Conservation (phyloP, 2,113 vertebrate genomes). For the Tychaedon coryphoeus region DNA sequence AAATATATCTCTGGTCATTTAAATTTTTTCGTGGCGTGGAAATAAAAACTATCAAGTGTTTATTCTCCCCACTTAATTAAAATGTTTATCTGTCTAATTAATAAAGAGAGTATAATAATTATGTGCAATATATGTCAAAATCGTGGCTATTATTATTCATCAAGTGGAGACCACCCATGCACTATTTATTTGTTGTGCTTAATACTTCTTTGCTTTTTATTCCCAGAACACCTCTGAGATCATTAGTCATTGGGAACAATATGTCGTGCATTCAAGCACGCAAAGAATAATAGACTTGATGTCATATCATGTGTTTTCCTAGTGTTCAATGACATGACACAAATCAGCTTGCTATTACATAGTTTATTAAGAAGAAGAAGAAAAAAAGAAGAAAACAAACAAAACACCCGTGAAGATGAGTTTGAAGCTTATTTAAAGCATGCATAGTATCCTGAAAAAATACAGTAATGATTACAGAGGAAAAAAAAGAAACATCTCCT, state of each 20-base stretch:
- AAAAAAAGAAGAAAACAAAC: not conserved
- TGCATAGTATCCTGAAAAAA: not conserved
- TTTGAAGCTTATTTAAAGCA: not conserved
- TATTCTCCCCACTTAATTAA: not conserved
- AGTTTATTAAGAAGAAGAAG: not conserved
- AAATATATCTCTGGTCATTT: not conserved
- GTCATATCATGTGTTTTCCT: not conserved
- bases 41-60: not conserved
- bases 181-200: not conserved
- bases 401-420: not conserved
- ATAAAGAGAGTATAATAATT: not conserved
- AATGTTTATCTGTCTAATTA: not conserved
- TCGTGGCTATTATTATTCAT: not conserved
- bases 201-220: not conserved
- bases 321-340: not conserved
- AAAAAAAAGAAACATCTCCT: not conserved
- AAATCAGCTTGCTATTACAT: not conserved
- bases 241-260: not conserved
- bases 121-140: not conserved
- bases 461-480: too few species aligned
- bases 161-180: not conserved
- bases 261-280: not conserved
- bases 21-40: not conserved
- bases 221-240: not conserved
- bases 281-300: not conserved